These are phyloP conservation scores for Cactoblastis cactorum DNA, from an alignment of 2,888 invertebrate genomes.

Conservation along the genomic window DNA sequence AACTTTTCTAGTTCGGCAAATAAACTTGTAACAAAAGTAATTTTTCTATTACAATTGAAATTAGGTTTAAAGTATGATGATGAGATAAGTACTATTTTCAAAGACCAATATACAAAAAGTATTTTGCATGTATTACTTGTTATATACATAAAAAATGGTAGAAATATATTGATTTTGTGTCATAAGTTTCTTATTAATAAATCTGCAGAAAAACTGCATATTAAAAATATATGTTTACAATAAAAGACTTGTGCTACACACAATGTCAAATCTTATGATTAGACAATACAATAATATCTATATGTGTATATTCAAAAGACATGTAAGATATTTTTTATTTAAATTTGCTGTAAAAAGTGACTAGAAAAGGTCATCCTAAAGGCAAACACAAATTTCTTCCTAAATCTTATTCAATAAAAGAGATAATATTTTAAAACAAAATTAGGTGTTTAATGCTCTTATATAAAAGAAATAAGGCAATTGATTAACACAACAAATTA, in stretches of 20 bases:
- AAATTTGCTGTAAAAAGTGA: too few relatives aligned
- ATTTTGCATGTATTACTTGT: not conserved
- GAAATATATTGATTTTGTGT: not conserved
- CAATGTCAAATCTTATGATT: constrained; percentile 3
- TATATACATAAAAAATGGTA: not conserved
- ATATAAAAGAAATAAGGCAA: too few relatives aligned
- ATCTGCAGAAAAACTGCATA: constrained; percentile 23
- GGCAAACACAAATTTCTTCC: too few relatives aligned
- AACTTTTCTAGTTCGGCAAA: too few relatives aligned
- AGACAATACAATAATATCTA: not conserved
- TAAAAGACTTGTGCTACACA: constrained; percentile 14
- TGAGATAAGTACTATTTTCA: not conserved
- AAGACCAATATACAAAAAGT: not conserved
- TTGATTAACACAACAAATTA: too few relatives aligned
- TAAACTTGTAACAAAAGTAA: too few relatives aligned
- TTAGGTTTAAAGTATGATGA: too few relatives aligned
- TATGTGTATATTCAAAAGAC: not conserved
- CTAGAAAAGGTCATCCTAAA: too few relatives aligned
- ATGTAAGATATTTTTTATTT: not conserved
- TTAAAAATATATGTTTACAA: constrained; percentile 18
- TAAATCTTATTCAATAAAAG: too few relatives aligned
- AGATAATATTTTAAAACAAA: too few relatives aligned
- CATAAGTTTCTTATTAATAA: constrained; percentile 1
- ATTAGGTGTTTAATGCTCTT: too few relatives aligned
- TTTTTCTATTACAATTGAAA: too few relatives aligned